phyloP scores from a whole-genome alignment of 2,888 invertebrate species.

The Tuberolachnus salignus region DNA sequence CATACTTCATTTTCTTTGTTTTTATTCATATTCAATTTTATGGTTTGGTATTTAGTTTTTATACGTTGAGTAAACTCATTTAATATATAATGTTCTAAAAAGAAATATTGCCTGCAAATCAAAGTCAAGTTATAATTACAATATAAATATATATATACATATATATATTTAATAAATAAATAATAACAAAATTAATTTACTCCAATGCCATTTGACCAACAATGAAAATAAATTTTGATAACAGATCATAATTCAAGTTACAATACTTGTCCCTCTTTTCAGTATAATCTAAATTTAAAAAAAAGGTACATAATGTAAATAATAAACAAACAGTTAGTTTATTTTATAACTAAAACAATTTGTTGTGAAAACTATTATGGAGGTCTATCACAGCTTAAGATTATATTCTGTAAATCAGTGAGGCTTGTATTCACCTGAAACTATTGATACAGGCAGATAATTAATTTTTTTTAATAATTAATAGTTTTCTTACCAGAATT shows the following conservation, averaged over 20 bases:
- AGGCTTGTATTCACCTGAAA: no score
- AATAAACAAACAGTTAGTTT: neutral
- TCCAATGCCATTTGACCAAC: constrained; percentile 77
- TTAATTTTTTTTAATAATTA: neutral
- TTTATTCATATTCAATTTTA: constrained; percentile 65
- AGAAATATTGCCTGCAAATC: constrained; percentile 73
- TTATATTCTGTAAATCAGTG: no score
- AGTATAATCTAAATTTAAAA: constrained; percentile 24
- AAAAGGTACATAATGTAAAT: neutral
- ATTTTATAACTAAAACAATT: neutral
- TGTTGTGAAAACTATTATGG: neutral
- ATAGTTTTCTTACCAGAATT: constrained; percentile 58
- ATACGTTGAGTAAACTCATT: constrained; percentile 78
- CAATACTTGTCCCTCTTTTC: neutral
- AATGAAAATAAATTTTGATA: constrained; percentile 66
- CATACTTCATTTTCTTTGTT: constrained; percentile 68
- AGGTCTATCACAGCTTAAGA: no score
- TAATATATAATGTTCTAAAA: constrained; percentile 81
- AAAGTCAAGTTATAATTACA: constrained; percentile 4
- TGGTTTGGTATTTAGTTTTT: constrained; percentile 61
- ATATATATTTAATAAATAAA: neutral
- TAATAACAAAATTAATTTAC: constrained; percentile 54
- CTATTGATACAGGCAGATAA: no score
- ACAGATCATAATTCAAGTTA: constrained; percentile 57
- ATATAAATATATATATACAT: constrained; percentile 12